Percentiles rank a stretch among this genome's conserved stretches.
Conservation (phyloP, 1,140 invertebrate genomes). For the Limonius californicus region DNA sequence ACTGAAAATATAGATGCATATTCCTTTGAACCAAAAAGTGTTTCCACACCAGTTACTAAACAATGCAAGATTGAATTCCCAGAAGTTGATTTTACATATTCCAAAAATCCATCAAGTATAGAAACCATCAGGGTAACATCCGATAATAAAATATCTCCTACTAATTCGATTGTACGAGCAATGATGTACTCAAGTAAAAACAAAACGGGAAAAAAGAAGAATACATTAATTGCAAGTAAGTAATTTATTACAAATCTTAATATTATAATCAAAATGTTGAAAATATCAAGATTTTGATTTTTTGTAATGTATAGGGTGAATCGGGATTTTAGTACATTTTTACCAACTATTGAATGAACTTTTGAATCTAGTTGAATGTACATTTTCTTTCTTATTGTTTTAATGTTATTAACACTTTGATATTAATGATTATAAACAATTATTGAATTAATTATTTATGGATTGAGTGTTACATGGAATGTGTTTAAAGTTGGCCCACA, state of each 20-base stretch:
- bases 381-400: no score
- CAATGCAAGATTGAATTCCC: constrained; percentile 14
- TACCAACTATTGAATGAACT: no score
- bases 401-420: no score
- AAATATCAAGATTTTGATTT: no score
- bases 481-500: no score
- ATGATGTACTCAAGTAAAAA: constrained; percentile 46
- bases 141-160: constrained; percentile 43
- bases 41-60: constrained; percentile 35
- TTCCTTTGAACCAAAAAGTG: constrained; percentile 35
- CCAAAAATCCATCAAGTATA: constrained; percentile 29
- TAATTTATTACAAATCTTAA: constrained; percentile 13
- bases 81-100: constrained; percentile 27
- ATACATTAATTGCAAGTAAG: constrained; percentile 65
- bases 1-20: not conserved
- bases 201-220: constrained; percentile 58
- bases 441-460: no score
- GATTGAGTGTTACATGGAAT: no score
- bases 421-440: no score
- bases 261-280: no score
- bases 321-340: no score
- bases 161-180: constrained; percentile 43
- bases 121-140: constrained; percentile 31
- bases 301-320: no score
- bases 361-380: no score